These are phyloP conservation scores for Copsychus sechellarum DNA, from an alignment of 2,113 vertebrate species.

Conservation along the genomic window DNA sequence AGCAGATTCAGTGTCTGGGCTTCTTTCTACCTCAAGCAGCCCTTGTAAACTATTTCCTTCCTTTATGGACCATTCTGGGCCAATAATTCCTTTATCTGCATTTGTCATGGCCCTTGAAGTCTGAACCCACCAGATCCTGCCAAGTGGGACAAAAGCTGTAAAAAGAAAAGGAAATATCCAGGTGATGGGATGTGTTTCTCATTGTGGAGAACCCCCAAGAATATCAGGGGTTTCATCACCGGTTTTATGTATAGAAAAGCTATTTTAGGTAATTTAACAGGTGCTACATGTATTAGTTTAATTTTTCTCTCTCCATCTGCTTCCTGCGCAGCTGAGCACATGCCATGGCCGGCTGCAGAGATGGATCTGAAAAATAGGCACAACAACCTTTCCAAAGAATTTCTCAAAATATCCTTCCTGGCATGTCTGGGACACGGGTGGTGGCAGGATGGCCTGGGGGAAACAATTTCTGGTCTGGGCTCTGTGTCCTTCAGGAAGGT, in stretches of 20 bases:
- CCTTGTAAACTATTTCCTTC: background rate
- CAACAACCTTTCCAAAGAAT: background rate
- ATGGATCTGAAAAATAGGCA: background rate
- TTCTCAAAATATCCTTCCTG: constrained; percentile 1
- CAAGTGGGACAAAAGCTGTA: background rate
- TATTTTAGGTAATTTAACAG: constrained; percentile 47
- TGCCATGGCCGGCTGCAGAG: background rate
- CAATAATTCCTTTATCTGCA: background rate
- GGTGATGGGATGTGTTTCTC: accelerated
- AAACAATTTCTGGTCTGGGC: background rate
- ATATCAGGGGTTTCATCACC: background rate
- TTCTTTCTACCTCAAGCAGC: accelerated
- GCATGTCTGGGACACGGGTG: background rate
- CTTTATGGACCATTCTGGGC: background rate
- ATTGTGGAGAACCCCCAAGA: background rate
- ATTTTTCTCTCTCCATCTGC: constrained; percentile 39
- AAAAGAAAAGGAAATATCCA: background rate
- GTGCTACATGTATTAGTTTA: background rate
- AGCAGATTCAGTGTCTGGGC: background rate
- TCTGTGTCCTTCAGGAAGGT: background rate
- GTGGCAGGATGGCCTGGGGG: background rate
- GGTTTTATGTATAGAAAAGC: background rate
- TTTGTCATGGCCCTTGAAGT: background rate
- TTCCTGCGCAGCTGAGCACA: constrained; percentile 32
- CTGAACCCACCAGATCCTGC: background rate